These are phyloP conservation scores for Macrobrachium nipponense DNA, from an alignment of 1,140 invertebrate genomes.

Conservation along the genomic window DNA sequence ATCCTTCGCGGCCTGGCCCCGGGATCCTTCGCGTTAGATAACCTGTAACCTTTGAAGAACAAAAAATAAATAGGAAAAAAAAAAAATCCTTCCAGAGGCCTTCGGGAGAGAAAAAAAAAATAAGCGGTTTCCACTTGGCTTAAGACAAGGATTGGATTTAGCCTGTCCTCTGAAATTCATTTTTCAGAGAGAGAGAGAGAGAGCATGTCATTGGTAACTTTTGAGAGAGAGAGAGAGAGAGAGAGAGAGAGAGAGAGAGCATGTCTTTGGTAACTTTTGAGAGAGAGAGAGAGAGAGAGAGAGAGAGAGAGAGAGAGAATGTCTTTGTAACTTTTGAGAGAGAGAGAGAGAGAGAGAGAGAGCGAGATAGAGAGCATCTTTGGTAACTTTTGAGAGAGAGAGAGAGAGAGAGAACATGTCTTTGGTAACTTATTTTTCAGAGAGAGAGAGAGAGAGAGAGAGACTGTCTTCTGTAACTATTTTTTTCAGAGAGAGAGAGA, in stretches of 20 bases:
- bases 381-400: background rate
- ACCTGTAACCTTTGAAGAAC: too few relatives aligned
- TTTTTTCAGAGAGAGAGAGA: conserved; percentile 18
- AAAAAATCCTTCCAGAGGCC: too few relatives aligned
- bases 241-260: conserved; percentile 18
- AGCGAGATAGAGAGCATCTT: background rate
- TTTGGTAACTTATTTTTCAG: too few relatives aligned
- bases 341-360: background rate
- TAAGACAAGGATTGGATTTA: background rate
- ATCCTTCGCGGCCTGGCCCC: too few relatives aligned
- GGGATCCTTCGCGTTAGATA: too few relatives aligned
- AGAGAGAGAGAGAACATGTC: too few relatives aligned
- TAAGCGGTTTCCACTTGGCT: background rate
- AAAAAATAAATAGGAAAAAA: too few relatives aligned
- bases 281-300: conserved; percentile 18
- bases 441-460: background rate
- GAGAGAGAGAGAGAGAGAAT: background rate
- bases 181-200: too few relatives aligned
- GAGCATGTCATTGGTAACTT: too few relatives aligned
- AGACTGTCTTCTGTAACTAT: too few relatives aligned
- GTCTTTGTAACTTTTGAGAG: background rate
- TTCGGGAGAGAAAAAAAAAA: too few relatives aligned
- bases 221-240: background rate
- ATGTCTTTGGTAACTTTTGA: too few relatives aligned
- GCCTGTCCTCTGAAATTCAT: background rate